Base-by-base conservation (phyloP, 2,113 vertebrate species). In the Excalfactoria chinensis region DNA sequence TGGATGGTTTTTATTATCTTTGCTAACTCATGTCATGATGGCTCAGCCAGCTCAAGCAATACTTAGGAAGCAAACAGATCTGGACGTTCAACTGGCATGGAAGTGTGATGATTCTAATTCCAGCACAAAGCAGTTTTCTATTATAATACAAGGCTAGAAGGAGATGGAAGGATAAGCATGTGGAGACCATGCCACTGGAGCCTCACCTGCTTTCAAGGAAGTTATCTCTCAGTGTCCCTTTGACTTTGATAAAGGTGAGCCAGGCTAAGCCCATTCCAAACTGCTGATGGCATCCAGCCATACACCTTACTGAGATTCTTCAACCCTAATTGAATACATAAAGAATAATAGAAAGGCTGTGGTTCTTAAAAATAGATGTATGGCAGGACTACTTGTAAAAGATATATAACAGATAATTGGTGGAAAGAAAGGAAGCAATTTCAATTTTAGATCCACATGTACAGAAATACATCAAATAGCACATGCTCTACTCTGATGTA, bases 241-340 rank as follows among this genome's bases (percentile, higher is more conserved):
- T 1, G 0, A 7, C 17, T 72, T 53, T 2, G 0, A 1, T 8
- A 13, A 25, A 23, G 13, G 1, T 17, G 16, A 7, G 25, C 44
- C 18, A 55, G 25, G 17, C 6, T 34, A 58, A 55, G 16, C 59
- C 16, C 23, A 25, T 22, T 84, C 56, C 34, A 71, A 41, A 37
- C 22, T 46, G 35, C 5, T 71, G n/a, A 46, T 18, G 64, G 19
- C 6, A 66, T 12, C 23, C 19, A 62, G 20, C 20, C 48, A 11
- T 3, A 60, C 28, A 23, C 26, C 64, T 48, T 4, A n/a, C 28
- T 4, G 13, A 56, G n/a, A 44, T 51, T 63, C n/a, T 76, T 79
- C 41, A 18, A 5, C 49, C 30, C 4, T 53, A 10, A 74, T 20
- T 60, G 25, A 48, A 72, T 30, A 35, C 14, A 3, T 14, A 67